These are phyloP conservation scores for Drosophila kanekoi DNA, from an alignment of 2,888 invertebrate genomes.

Conservation along the genomic window DNA sequence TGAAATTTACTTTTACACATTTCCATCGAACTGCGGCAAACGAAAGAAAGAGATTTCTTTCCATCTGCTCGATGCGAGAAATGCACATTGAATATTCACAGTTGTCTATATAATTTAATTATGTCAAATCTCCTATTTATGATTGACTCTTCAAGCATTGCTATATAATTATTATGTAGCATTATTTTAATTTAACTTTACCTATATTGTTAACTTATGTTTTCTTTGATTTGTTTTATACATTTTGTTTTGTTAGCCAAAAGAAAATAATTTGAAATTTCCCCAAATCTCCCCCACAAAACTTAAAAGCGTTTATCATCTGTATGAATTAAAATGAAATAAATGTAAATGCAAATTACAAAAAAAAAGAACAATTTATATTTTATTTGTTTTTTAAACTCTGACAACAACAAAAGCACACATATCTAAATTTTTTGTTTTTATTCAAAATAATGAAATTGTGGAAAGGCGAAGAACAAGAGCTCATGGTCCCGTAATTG, in stretches of 20 bases:
- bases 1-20: neutral
- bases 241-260: conserved; percentile 34
- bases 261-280: conserved; percentile 21
- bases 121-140: conserved; percentile 16
- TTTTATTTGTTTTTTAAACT: conserved; percentile 4
- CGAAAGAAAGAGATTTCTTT: neutral
- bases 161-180: neutral
- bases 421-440: conserved; percentile 42
- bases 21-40: neutral
- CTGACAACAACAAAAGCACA: conserved; percentile 15
- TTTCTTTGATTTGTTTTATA: conserved; percentile 32
- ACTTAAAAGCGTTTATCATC: conserved; percentile 24
- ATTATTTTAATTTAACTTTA: conserved; percentile 18
- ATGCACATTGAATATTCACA: neutral
- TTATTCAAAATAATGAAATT: neutral
- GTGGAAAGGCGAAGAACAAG: neutral
- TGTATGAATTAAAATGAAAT: conserved; percentile 55
- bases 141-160: conserved; percentile 17
- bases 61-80: neutral
- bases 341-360: conserved; percentile 34
- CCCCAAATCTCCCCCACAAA: neutral
- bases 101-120: conserved; percentile 8
- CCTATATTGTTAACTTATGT: conserved; percentile 44
- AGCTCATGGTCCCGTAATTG: conserved; percentile 23
- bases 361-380: conserved; percentile 16